A percentile compares a stretch with the other conserved stretches of the same genome.
These are phyloP conservation scores for Griposia aprilina DNA, from an alignment of 2,888 invertebrate species.

Conservation along the genomic window DNA sequence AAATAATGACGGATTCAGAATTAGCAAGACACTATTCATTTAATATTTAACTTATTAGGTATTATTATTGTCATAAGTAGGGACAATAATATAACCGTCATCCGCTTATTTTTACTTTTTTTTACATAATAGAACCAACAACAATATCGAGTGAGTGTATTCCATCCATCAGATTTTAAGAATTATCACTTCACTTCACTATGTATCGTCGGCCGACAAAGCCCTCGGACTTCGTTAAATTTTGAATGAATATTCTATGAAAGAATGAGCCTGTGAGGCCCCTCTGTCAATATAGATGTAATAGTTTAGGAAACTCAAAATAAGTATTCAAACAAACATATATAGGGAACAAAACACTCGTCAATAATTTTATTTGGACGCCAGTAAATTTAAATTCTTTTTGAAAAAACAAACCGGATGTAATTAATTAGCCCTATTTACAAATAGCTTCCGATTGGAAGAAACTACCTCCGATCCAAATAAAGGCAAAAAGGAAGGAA, in stretches of 20 bases:
- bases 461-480: constrained; percentile 26
- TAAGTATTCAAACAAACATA: not conserved
- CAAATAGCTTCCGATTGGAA: constrained; percentile 12
- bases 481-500: constrained; percentile 43
- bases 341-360: not conserved
- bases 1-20: not conserved
- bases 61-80: not conserved
- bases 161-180: not conserved
- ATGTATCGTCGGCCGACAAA: too few relatives aligned
- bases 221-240: not conserved
- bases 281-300: too few relatives aligned
- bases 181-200: not conserved
- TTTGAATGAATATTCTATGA: not conserved
- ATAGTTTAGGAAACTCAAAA: not conserved
- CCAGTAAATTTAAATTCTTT: not conserved
- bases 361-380: not conserved
- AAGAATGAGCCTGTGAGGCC: not conserved
- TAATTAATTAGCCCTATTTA: not conserved
- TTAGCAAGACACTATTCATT: not conserved
- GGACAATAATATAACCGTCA: not conserved
- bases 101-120: not conserved
- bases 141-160: too few relatives aligned
- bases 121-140: not conserved
- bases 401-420: constrained; percentile 13
- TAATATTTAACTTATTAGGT: not conserved